These are phyloP conservation scores for Cyrtonyx montezumae DNA, from an alignment of 2,113 vertebrate species.

Conservation along the genomic window DNA sequence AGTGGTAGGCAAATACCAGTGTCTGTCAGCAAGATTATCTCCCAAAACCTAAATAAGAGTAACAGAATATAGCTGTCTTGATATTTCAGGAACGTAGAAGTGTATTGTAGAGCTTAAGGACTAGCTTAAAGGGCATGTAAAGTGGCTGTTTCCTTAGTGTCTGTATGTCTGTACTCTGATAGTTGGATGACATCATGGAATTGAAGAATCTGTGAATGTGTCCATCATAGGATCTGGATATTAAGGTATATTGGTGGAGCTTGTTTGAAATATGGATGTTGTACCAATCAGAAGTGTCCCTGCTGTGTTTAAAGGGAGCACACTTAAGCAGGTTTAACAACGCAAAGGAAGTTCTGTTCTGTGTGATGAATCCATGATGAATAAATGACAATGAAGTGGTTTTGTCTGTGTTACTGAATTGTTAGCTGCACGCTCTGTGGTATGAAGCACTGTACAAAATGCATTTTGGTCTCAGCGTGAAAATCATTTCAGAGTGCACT, in stretches of 20 bases:
- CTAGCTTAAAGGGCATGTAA: neutral
- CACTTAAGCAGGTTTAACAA: conserved; percentile 11
- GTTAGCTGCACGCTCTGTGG: conserved; percentile 48
- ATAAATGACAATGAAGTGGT: conserved; percentile 37
- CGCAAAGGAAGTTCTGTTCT: conserved; percentile 43
- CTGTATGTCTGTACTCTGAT: neutral
- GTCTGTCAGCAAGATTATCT: neutral
- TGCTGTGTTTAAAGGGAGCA: neutral
- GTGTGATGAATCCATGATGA: conserved; percentile 54
- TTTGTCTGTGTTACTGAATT: conserved; percentile 51
- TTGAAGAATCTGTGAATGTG: neutral
- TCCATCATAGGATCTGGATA: neutral
- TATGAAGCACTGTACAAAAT: conserved; percentile 42
- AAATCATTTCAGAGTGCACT: conserved; percentile 33
- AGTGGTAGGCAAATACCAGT: neutral
- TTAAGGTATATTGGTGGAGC: neutral
- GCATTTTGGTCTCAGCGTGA: conserved; percentile 57
- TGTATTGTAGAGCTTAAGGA: neutral
- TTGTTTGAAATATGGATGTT: neutral
- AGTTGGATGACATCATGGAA: neutral
- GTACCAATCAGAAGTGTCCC: neutral
- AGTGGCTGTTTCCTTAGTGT: conserved; percentile 32
- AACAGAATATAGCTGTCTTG: neutral
- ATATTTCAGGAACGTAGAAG: neutral
- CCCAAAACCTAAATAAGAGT: neutral